A percentile compares a stretch with the other conserved stretches of the same genome.
These are phyloP conservation scores for Tachypleus tridentatus DNA, from an alignment of 1,140 invertebrate species.

Conservation along the genomic window DNA sequence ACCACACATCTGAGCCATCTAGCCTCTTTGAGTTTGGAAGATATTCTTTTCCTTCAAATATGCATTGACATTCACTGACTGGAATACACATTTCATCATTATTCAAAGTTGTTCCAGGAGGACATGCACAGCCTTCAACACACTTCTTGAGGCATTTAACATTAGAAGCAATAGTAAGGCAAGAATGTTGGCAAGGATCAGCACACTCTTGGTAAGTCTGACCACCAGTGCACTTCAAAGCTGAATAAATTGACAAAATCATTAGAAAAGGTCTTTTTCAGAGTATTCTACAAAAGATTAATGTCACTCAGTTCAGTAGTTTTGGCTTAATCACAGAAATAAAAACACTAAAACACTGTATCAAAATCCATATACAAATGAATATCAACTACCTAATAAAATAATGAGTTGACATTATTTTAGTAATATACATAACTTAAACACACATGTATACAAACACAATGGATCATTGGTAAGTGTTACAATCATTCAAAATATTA, in stretches of 20 bases:
- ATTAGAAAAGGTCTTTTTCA: no score
- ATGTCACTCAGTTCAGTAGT: no score
- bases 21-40: conserved; percentile 51
- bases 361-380: no score
- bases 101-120: conserved; percentile 53
- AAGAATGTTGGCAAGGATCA: conserved; percentile 56
- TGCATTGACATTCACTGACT: conserved; percentile 60
- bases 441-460: no score
- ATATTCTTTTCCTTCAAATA: conserved; percentile 55
- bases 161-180: conserved; percentile 39
- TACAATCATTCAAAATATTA: no score
- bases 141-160: conserved; percentile 47
- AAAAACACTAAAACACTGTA: no score
- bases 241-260: conserved; percentile 29
- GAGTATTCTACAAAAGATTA: no score
- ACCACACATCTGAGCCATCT: conserved; percentile 43
- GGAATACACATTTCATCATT: conserved; percentile 62
- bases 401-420: no score
- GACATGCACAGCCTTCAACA: conserved; percentile 79
- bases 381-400: no score
- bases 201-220: conserved; percentile 68
- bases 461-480: no score
- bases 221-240: conserved; percentile 56
- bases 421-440: no score
- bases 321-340: no score